Conservation (phyloP, 2,888 invertebrate genomes). For the Hololepta plana region DNA sequence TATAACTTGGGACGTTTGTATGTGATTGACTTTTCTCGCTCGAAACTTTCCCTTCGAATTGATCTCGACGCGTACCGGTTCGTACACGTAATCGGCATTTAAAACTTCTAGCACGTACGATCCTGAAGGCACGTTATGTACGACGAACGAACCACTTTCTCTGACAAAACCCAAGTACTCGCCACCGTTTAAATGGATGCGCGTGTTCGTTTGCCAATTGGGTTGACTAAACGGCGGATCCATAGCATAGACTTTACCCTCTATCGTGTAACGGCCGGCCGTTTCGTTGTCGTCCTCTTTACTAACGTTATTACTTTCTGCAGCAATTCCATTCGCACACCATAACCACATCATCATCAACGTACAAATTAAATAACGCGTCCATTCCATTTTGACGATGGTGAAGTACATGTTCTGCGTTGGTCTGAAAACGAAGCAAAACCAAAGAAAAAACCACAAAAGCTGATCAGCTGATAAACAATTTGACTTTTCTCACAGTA, state of each 20-base stretch:
- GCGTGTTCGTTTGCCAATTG: slow-evolving; percentile 62
- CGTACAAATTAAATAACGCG: too few relatives aligned
- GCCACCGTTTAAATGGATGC: slow-evolving; percentile 74
- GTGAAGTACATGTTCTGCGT: too few relatives aligned
- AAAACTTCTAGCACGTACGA: slow-evolving; percentile 88
- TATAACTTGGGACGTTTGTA: slow-evolving; percentile 79
- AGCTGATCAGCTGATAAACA: too few relatives aligned
- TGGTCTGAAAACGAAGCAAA: too few relatives aligned
- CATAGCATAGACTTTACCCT: slow-evolving; percentile 57
- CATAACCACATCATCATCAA: too few relatives aligned
- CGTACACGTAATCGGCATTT: slow-evolving; percentile 82
- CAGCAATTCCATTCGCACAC: too few relatives aligned
- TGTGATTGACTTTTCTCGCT: slow-evolving; percentile 83
- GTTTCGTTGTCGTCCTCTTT: slow-evolving; percentile 29
- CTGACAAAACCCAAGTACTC: slow-evolving; percentile 75
- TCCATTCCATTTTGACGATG: too few relatives aligned
- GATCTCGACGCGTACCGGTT: slow-evolving; percentile 90
- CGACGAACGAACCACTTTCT: slow-evolving; percentile 78
- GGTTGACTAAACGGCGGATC: slow-evolving; percentile 36
- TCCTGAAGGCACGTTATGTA: slow-evolving; percentile 77
- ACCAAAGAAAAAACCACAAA: too few relatives aligned
- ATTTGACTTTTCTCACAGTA: too few relatives aligned
- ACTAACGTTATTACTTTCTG: too few relatives aligned
- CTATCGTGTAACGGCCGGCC: slow-evolving; percentile 47
- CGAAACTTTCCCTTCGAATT: slow-evolving; percentile 94